A percentile compares a stretch with the other conserved stretches of the same genome.
These are phyloP conservation scores for Monodelphis domestica DNA, from an alignment of 2,797 vertebrate species.

Conservation along the genomic window DNA sequence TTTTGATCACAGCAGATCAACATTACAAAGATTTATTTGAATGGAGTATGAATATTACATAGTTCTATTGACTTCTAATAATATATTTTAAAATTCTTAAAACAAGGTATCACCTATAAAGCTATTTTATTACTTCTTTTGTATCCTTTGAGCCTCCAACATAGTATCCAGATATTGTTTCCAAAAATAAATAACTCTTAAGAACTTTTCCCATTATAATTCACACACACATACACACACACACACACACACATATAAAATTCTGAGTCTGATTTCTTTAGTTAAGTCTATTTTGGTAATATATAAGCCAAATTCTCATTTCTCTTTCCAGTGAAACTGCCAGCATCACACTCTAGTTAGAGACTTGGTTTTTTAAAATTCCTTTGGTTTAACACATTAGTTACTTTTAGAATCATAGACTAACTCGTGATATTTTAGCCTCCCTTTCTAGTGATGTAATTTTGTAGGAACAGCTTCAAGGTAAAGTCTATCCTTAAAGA, in stretches of 20 bases:
- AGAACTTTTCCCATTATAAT: constrained; percentile 12
- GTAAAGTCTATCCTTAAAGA: constrained; percentile 11
- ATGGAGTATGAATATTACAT: neutral
- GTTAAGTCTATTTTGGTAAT: constrained; percentile 15
- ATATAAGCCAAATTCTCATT: no score
- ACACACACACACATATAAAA: no score
- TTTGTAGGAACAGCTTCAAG: neutral
- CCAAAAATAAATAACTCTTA: constrained; percentile 35
- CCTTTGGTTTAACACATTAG: neutral
- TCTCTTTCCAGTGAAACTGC: no score
- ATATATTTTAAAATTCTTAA: constrained; percentile 21
- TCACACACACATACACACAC: neutral
- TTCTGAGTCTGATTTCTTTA: constrained; percentile 16
- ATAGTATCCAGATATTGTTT: constrained; percentile 26
- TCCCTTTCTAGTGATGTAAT: constrained; percentile 31
- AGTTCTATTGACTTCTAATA: neutral
- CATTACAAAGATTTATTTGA: constrained; percentile 4
- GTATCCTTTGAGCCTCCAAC: neutral
- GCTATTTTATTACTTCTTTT: constrained; percentile 12
- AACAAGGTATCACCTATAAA: neutral
- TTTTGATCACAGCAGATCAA: neutral
- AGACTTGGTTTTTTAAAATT: constrained; percentile 1
- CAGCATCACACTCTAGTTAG: no score
- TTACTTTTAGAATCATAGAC: constrained; percentile 17
- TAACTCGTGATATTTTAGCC: constrained; percentile 25